Conservation (phyloP, 2,888 invertebrate genomes). For the Patella caerulea region DNA sequence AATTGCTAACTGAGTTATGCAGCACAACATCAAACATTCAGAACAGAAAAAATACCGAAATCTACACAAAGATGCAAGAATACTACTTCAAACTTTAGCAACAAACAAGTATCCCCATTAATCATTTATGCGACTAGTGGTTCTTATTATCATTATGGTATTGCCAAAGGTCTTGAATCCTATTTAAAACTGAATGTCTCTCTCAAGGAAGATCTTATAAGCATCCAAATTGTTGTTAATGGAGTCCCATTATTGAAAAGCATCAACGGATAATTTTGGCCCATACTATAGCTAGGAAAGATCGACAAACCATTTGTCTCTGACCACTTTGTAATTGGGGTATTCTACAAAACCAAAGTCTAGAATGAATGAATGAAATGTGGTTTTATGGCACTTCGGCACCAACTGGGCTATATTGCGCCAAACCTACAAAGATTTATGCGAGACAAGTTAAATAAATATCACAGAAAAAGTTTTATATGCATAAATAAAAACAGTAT, state of each 20-base stretch:
- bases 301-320: slow-evolving; percentile 10
- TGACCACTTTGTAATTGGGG: slow-evolving; percentile 13
- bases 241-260: slow-evolving; percentile 11
- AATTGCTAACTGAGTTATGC: too few relatives aligned
- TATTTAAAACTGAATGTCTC: too few relatives aligned
- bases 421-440: too few relatives aligned
- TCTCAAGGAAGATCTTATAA: too few relatives aligned
- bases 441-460: too few relatives aligned
- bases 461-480: too few relatives aligned
- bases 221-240: slow-evolving; percentile 23
- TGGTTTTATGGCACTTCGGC: too few relatives aligned
- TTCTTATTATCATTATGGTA: slow-evolving; percentile 9
- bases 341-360: slow-evolving; percentile 9
- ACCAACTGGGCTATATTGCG: too few relatives aligned
- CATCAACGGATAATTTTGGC: slow-evolving; percentile 23
- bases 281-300: slow-evolving; percentile 22
- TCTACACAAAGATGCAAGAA: slow-evolving; percentile 1
- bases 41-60: slow-evolving; percentile 8
- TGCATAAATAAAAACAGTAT: too few relatives aligned
- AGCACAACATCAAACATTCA: too few relatives aligned
- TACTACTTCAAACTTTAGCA: slow-evolving; percentile 11
- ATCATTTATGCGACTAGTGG: slow-evolving; percentile 3
- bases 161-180: neutral
- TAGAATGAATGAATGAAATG: too few relatives aligned
- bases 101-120: neutral